Evolutionary conservation across 2,113 vertebrate species (phyloP).

Genomic region (Zingel zingel): DNA sequence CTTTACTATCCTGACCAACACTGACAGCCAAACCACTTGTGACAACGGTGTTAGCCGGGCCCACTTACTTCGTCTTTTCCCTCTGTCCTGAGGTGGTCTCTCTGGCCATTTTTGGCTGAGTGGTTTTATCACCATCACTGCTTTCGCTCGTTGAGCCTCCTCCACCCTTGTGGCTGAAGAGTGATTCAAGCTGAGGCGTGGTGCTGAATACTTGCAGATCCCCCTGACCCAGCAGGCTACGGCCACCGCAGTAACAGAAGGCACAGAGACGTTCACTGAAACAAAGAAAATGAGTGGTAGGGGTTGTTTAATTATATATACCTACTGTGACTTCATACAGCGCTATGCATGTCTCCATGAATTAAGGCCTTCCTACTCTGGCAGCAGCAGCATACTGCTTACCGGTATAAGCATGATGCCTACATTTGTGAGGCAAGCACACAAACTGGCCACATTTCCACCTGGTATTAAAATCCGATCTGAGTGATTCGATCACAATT

Average conservation of each 20-base stretch:
- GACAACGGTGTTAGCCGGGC: slow-evolving; percentile 17
- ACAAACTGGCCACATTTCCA: not conserved
- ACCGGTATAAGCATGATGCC: not conserved
- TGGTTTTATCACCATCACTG: slow-evolving; percentile 80
- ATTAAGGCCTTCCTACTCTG: slow-evolving; percentile 61
- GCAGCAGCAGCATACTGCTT: slow-evolving; percentile 16
- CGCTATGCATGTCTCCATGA: slow-evolving; percentile 56
- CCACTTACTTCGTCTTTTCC: slow-evolving; percentile 79
- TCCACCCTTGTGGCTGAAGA: slow-evolving; percentile 78
- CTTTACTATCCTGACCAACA: slow-evolving; percentile 1
- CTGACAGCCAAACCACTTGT: slow-evolving; percentile 36
- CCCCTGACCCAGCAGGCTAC: slow-evolving; percentile 97
- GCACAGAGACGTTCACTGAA: slow-evolving; percentile 95
- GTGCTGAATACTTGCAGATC: slow-evolving; percentile 91
- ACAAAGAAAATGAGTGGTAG: slow-evolving; percentile 59
- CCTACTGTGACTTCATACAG: slow-evolving; percentile 66
- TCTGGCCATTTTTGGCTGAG: slow-evolving; percentile 74
- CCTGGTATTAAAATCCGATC: too few relatives aligned
- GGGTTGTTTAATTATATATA: slow-evolving; percentile 76
- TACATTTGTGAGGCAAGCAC: not conserved
- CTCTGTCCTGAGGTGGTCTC: slow-evolving; percentile 80
- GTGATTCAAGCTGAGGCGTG: slow-evolving; percentile 84
- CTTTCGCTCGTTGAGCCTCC: slow-evolving; percentile 79
- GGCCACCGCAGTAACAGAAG: slow-evolving; percentile 97
- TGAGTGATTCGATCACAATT: too few relatives aligned